Conservation (phyloP, 2,888 invertebrate genomes). For the Isotomurus palustris region DNA sequence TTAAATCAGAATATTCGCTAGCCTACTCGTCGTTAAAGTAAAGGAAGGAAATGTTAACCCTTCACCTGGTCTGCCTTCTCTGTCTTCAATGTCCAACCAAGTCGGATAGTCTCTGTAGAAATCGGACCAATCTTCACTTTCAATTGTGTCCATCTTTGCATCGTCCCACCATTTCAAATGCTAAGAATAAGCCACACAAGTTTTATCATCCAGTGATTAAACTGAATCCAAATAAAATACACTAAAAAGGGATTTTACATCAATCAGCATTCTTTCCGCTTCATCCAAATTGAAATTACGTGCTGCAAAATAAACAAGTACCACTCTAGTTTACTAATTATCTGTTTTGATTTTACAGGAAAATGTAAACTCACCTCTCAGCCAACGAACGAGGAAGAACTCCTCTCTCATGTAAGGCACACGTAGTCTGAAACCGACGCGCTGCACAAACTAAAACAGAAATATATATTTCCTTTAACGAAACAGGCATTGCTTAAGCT, state of each 20-base stretch:
- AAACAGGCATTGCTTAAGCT: too few species aligned
- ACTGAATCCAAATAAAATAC: too few species aligned
- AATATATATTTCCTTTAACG: too few species aligned
- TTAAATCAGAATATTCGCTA: too few species aligned
- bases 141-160: not conserved
- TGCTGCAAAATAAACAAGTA: too few species aligned
- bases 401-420: not conserved
- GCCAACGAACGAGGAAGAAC: not conserved
- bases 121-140: not conserved
- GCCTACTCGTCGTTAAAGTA: too few species aligned
- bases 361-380: not conserved
- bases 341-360: too few species aligned
- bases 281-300: not conserved
- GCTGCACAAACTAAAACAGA: not conserved
- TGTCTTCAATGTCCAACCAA: not conserved
- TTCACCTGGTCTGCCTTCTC: slow-evolving; percentile 1
- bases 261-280: not conserved
- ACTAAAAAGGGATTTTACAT: not conserved
- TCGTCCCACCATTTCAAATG: not conserved
- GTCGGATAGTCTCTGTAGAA: not conserved
- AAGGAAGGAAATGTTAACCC: too few species aligned
- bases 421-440: not conserved
- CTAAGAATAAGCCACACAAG: too few species aligned
- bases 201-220: too few species aligned
- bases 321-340: too few species aligned